Conservation (phyloP, 2,888 invertebrate genomes). For the Macaria notata region DNA sequence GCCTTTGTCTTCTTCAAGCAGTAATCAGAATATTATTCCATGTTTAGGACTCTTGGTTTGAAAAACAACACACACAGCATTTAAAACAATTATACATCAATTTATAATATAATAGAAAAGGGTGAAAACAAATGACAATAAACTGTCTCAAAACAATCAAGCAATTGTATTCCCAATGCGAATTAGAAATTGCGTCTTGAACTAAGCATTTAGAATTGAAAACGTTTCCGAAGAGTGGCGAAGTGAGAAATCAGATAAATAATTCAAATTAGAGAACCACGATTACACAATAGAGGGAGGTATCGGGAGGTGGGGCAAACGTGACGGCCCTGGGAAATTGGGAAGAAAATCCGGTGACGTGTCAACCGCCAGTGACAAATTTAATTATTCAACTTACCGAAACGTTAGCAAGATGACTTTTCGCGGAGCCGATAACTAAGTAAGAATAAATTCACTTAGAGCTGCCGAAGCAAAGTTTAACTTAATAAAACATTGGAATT, state of each 20-base stretch:
- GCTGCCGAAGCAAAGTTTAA: conserved; percentile 79
- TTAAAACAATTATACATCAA: no score
- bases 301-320: conserved; percentile 50
- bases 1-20: no score
- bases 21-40: no score
- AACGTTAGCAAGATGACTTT: conserved; percentile 81
- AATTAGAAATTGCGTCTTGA: conserved; percentile 29
- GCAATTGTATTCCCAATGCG: conserved; percentile 25
- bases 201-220: conserved; percentile 32
- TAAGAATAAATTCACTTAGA: conserved; percentile 81
- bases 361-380: conserved; percentile 80
- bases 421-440: conserved; percentile 78
- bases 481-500: conserved; percentile 81
- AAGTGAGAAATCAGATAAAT: conserved; percentile 76
- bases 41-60: no score
- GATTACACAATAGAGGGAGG: conserved; percentile 66
- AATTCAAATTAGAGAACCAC: conserved; percentile 76
- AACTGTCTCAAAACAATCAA: conserved; percentile 19
- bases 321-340: conserved; percentile 71
- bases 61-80: no score
- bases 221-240: conserved; percentile 44
- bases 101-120: no score
- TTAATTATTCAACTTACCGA: conserved; percentile 81
- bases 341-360: conserved; percentile 75
- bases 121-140: no score